phyloP scores from a whole-genome alignment of 2,888 invertebrate species.

The Criorhina ranunculi region DNA sequence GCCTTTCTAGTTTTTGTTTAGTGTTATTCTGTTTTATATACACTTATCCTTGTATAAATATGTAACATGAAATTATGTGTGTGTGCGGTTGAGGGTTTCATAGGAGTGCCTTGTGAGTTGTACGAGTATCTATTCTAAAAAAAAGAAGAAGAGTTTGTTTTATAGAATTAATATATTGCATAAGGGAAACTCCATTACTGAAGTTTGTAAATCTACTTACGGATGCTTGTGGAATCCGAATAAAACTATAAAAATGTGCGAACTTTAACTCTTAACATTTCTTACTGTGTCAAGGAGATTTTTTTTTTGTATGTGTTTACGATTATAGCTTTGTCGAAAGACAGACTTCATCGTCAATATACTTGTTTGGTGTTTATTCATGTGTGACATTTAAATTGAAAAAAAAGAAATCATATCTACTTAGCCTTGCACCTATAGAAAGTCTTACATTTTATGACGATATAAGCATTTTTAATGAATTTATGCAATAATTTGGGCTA shows the following conservation, averaged over 20 bases:
- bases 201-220: neutral
- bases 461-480: too few relatives aligned
- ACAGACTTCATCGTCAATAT: neutral
- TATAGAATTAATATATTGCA: conserved; percentile 15
- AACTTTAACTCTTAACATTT: neutral
- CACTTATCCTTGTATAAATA: neutral
- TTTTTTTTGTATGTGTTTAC: neutral
- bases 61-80: neutral
- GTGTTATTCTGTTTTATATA: conserved; percentile 8
- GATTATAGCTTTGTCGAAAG: neutral
- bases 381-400: too few relatives aligned
- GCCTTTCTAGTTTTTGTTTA: conserved; percentile 29
- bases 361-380: too few relatives aligned
- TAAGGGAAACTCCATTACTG: conserved; percentile 3
- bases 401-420: too few relatives aligned
- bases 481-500: too few relatives aligned
- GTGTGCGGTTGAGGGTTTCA: neutral
- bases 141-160: neutral
- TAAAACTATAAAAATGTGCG: neutral
- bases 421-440: too few relatives aligned
- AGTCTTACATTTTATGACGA: too few relatives aligned
- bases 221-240: neutral
- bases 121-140: neutral
- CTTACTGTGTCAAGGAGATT: neutral
- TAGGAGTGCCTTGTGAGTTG: neutral